phyloP scores from a whole-genome alignment of 2,113 vertebrate genomes.

The Melanerpes aurifrons region DNA sequence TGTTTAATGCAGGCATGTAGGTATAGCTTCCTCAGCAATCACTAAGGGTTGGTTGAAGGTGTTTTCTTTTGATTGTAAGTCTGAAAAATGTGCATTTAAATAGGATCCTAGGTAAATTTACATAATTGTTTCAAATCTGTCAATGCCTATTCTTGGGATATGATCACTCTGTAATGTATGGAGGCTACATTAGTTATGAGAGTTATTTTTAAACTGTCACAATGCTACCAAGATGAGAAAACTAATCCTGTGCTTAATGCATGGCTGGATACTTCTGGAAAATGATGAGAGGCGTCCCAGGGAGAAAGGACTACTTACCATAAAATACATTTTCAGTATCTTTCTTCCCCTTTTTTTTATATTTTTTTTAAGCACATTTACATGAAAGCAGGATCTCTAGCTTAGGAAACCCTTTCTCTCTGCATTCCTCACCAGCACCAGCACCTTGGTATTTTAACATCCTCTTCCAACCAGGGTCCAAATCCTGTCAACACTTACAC shows the following conservation, averaged over 20 bases:
- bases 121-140: slow-evolving; percentile 66
- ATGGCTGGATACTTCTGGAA: slow-evolving; percentile 34
- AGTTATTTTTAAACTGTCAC: background rate
- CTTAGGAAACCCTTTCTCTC: background rate
- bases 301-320: slow-evolving; percentile 1
- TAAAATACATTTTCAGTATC: background rate
- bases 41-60: background rate
- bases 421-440: background rate
- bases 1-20: slow-evolving; percentile 49
- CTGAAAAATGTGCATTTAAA: slow-evolving; percentile 66
- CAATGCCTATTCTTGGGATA: slow-evolving; percentile 42
- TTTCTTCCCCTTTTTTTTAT: background rate
- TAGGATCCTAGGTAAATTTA: slow-evolving; percentile 28
- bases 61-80: slow-evolving; percentile 6
- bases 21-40: slow-evolving; percentile 71
- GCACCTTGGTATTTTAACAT: background rate
- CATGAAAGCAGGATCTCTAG: background rate
- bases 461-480: background rate
- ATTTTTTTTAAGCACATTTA: background rate
- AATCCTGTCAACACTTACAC: background rate
- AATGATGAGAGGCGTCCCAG: background rate
- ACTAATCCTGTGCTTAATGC: slow-evolving; percentile 31
- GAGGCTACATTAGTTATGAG: background rate
- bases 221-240: slow-evolving; percentile 26
- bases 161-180: slow-evolving; percentile 10